Base-by-base conservation (phyloP, 2,797 vertebrate species). In the Thunnus albacares region DNA sequence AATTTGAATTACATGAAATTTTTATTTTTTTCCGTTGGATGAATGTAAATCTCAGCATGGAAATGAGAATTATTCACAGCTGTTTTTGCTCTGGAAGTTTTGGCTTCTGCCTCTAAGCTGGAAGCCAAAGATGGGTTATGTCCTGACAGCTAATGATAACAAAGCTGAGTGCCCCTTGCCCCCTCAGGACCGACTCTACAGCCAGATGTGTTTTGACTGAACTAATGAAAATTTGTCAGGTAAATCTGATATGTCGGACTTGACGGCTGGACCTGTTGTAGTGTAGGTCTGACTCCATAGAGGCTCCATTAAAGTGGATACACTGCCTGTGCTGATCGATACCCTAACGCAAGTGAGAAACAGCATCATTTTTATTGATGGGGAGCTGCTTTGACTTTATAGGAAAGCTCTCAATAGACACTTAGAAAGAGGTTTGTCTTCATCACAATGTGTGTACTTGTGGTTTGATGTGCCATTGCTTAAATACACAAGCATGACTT, bases 71-170 rank as follows among this genome's bases (percentile, higher is more conserved):
- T 88, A 92, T 90, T 83, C 89, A 88, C 86, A 91, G 91, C 85
- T 89, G 89, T 83, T 92, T 90, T 83, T 83, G 73, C 75, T 90
- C 82, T 41, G 49, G 64, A 84, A 77, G 71, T 83, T 89, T 85
- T 89, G 89, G 90, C 89, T 85, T 41, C 72, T 78, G 80, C 75
- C 38, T 84, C 38, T 75, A 52, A 80, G 80, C 59, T 69, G 73
- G 75, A 89, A 83, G 84, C 87, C 75, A 87, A 79, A 87, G 89
- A 83, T 86, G 83, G 75, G 82, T 77, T 88, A 58, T 75, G 80
- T 91, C 82, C 85, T 82, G 90, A 92, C 89, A 88, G 90, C 80
- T 91, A 92, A 93, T 89, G 82, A 93, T 92, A 92, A 93, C 88
- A 93, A 87, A 85, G 56, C 74, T 18, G 63, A 86, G 83, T 81